Evolutionary conservation across 2,113 vertebrate species (phyloP).

Genomic region (human (Homo sapiens)): GRCh38 chr6:162781001-162781500

Average conservation of each 20-base stretch:
- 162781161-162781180: background rate
- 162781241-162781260: background rate
- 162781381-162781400: background rate
- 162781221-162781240: background rate
- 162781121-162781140: background rate
- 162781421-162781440: background rate
- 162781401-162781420: background rate
- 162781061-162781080: background rate
- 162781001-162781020: background rate
- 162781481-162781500: background rate
- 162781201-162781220: background rate
- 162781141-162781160: background rate
- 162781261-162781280: background rate
- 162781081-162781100: background rate
- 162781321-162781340: no score
- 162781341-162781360: background rate
- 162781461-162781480: background rate
- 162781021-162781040: background rate
- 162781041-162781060: background rate
- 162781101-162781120: background rate
- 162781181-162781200: background rate
- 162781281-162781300: background rate
- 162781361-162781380: background rate
- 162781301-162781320: background rate
- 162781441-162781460: background rate